phyloP scores from a whole-genome alignment of 1,140 invertebrate genomes.

The Diorhabda sublineata region DNA sequence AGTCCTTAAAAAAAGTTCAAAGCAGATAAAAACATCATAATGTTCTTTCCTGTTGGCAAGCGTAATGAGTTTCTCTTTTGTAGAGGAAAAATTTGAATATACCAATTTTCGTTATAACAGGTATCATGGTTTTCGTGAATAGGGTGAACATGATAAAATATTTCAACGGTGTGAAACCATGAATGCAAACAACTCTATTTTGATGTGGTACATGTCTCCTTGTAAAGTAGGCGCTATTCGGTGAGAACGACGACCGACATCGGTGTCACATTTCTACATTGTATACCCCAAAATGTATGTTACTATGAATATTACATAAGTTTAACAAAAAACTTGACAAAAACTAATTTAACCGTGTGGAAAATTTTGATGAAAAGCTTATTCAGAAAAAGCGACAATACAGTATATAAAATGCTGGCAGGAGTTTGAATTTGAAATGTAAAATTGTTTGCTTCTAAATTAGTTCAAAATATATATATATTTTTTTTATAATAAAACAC shows the following conservation, averaged over 20 bases:
- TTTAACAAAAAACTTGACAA: background rate
- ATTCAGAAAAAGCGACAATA: too few relatives aligned
- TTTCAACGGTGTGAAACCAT: slow-evolving; percentile 9
- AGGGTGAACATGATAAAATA: slow-evolving; percentile 16
- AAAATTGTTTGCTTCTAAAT: too few relatives aligned
- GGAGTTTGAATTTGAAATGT: too few relatives aligned
- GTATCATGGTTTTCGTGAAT: background rate
- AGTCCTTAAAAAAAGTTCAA: background rate
- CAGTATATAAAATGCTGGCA: too few relatives aligned
- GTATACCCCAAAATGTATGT: slow-evolving; percentile 14
- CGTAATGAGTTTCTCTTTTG: slow-evolving; percentile 15
- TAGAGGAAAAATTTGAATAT: slow-evolving; percentile 6
- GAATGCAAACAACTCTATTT: slow-evolving; percentile 17
- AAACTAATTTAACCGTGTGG: background rate
- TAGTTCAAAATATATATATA: too few relatives aligned
- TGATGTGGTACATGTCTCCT: slow-evolving; percentile 18
- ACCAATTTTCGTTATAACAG: slow-evolving; percentile 1
- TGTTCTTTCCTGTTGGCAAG: slow-evolving; percentile 6
- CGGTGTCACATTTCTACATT: slow-evolving; percentile 8
- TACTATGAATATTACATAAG: slow-evolving; percentile 18
- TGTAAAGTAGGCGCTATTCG: slow-evolving; percentile 17
- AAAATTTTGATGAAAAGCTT: too few relatives aligned
- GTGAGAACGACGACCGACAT: slow-evolving; percentile 6
- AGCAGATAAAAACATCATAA: slow-evolving; percentile 8
- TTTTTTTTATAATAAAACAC: too few relatives aligned